phyloP scores from a whole-genome alignment of 2,888 invertebrate genomes.

The Apotomis turbidana region DNA sequence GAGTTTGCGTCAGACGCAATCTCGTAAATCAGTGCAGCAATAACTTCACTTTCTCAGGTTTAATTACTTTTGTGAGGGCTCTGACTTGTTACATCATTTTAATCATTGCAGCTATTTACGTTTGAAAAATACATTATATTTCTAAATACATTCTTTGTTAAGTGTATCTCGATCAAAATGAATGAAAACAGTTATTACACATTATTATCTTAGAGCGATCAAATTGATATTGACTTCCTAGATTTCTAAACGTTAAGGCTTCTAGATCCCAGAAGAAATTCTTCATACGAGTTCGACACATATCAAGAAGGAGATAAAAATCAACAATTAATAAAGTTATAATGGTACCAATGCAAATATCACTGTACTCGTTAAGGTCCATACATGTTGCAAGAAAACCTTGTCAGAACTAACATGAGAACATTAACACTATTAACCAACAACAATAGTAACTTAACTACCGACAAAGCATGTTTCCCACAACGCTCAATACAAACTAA shows the following conservation, averaged over 20 bases:
- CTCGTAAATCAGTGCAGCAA: conserved; percentile 35
- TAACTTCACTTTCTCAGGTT: conserved; percentile 37
- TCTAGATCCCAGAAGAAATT: no score
- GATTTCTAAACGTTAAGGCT: background rate
- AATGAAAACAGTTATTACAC: background rate
- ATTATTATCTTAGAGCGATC: background rate
- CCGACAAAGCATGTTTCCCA: conserved; percentile 68
- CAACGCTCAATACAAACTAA: conserved; percentile 54
- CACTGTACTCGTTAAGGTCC: conserved; percentile 20
- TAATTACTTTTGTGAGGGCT: conserved; percentile 40
- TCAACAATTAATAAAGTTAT: background rate
- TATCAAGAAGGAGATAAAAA: background rate
- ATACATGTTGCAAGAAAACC: conserved; percentile 57
- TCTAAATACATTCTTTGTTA: background rate
- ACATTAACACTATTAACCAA: conserved; percentile 54
- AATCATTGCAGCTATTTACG: conserved; percentile 16
- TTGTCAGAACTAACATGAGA: conserved; percentile 55
- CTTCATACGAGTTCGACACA: no score
- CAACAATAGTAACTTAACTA: conserved; percentile 51
- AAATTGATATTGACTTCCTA: background rate
- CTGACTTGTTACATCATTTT: conserved; percentile 33
- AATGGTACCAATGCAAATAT: background rate
- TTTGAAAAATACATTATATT: background rate
- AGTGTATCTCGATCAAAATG: conserved; percentile 2
- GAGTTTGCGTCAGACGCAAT: conserved; percentile 22